phyloP scores from a whole-genome alignment of 2,888 invertebrate species.

The Harpagoxenus sublaevis region DNA sequence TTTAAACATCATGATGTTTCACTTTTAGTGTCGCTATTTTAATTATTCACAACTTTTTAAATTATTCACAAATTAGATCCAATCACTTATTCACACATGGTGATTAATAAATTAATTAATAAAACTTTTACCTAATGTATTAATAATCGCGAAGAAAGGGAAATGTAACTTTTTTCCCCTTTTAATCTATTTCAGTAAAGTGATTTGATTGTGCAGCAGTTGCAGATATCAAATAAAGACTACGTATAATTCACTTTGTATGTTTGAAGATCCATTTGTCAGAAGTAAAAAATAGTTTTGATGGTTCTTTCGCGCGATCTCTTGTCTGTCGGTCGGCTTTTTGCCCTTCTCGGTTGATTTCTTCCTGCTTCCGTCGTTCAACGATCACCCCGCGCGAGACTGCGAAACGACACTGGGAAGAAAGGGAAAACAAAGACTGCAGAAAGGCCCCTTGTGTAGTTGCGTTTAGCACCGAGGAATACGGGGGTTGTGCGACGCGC shows the following conservation, averaged over 20 bases:
- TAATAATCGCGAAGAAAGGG: background rate
- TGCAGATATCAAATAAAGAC: background rate
- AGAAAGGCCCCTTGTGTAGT: constrained; percentile 83
- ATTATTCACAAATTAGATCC: constrained; percentile 18
- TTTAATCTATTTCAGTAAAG: background rate
- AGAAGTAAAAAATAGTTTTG: constrained; percentile 24
- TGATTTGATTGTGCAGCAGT: background rate
- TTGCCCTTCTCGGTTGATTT: constrained; percentile 59
- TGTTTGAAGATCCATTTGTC: background rate
- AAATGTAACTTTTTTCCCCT: background rate
- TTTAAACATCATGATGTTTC: background rate
- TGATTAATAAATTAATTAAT: background rate
- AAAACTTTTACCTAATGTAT: background rate
- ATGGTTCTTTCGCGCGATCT: constrained; percentile 20
- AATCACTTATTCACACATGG: background rate
- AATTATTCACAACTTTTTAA: background rate
- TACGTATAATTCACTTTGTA: background rate
- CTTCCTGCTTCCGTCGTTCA: constrained; percentile 73
- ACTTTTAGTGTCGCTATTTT: background rate
- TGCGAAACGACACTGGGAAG: constrained; percentile 85
- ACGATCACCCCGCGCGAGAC: constrained; percentile 76
- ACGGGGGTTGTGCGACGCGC: constrained; percentile 80
- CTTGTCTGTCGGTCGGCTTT: constrained; percentile 47
- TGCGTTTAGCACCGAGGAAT: constrained; percentile 83
- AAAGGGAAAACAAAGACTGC: constrained; percentile 86